Evolutionary conservation across 2,888 invertebrate genomes (phyloP), one percentile per base, ranked within the genome.

Genomic region (Polia nebulosa): DNA sequence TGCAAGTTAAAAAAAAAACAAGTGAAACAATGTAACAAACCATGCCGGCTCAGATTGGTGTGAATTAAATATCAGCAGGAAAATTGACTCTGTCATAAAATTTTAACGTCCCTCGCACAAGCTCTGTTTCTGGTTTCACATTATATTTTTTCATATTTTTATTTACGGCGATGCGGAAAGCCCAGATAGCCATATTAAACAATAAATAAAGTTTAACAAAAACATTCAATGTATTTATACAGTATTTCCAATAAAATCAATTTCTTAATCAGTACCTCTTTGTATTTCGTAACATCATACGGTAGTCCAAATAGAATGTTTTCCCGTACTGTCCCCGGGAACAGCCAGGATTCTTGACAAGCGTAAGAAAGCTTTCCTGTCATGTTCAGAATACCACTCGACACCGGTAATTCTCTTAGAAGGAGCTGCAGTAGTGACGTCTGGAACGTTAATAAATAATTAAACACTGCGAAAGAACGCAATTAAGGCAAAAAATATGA

Each of bases 281-380:
- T 94, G 87, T 98, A 98, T 83, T 97, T 96, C 0, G 90, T 90
- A n/a, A 87, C 74, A 29, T 97, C 96, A 79, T 96, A 97, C 0
- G 96, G 93, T 57, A 96, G 90, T 0, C 98, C 98, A 90, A 99
- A 99, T 1, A 97, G 86, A 76, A 99, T 98, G 88, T 99, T 99
- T 77, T 98, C 98, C 53, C 97, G 93, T 0, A 99, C 96, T 1
- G 97, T 97, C 0, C 96, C 97, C 0, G 97, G 96, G 86, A 97
- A 98, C 0, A 98, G 95, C 99, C 99, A 99, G 0, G 99, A 96
- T 84, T 98, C 98, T 89, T 98, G 98, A 59, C 97, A 96, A 0
- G 98, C 97, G 87, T 98, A 99, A 0, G 97, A 97, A 7, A 97
- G 11, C 1, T 84, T 94, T 1, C 97, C 98, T 17, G 96, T 96